phyloP scores from a whole-genome alignment of 2,113 vertebrate species.

The Halichoerus grypus region DNA sequence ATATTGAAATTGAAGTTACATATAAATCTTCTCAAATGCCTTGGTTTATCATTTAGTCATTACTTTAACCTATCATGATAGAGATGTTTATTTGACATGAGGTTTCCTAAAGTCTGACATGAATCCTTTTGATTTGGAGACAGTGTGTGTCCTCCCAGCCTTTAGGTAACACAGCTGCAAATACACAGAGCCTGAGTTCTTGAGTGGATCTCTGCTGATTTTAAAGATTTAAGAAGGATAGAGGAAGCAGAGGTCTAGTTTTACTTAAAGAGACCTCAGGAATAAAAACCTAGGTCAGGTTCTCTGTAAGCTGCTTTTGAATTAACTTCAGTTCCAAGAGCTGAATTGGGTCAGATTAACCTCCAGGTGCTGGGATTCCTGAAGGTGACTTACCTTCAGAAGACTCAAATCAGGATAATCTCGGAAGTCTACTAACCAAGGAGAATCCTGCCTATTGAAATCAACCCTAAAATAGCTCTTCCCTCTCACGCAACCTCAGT shows the following conservation, averaged over 20 bases:
- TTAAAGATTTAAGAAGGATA: background rate
- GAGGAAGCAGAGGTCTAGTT: background rate
- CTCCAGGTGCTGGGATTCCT: background rate
- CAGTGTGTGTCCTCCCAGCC: background rate
- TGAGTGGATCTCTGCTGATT: background rate
- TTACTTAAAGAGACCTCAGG: background rate
- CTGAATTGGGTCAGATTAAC: background rate
- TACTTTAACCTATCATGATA: background rate
- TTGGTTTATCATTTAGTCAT: background rate
- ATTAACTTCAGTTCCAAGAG: slow-evolving; percentile 20
- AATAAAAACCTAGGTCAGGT: background rate
- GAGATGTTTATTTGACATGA: background rate
- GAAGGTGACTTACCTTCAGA: background rate
- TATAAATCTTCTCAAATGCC: background rate
- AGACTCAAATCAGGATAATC: background rate
- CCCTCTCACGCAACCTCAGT: background rate
- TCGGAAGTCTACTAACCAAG: background rate
- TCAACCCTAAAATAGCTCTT: background rate
- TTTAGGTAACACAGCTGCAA: background rate
- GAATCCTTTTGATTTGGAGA: background rate
- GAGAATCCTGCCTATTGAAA: background rate
- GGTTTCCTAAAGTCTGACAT: background rate
- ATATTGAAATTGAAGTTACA: background rate
- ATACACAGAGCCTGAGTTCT: background rate
- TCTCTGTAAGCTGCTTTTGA: background rate